Evolutionary conservation across 1,140 invertebrate genomes (phyloP).

Genomic region (Heterodera carotae): DNA sequence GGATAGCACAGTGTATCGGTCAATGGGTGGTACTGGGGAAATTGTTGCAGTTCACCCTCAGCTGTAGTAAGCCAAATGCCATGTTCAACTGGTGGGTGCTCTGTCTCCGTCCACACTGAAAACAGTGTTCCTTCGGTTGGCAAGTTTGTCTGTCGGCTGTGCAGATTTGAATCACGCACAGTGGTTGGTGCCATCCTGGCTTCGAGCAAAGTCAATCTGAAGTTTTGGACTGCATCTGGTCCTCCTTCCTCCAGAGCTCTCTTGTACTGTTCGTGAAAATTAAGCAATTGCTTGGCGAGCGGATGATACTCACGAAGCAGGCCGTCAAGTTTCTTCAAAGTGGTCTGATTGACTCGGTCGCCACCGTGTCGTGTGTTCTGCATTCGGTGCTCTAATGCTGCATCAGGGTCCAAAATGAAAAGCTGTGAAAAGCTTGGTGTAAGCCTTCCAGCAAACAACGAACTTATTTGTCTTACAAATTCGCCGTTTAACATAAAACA

Average conservation of each 20-base stretch:
- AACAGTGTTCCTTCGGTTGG: conserved; percentile 2
- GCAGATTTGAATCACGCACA: not conserved
- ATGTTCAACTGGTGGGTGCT: not conserved
- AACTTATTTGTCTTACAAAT: not conserved
- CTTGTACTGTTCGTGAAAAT: conserved; percentile 5
- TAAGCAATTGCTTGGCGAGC: not conserved
- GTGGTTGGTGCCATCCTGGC: not conserved
- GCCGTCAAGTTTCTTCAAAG: not conserved
- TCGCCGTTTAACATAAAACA: conserved; percentile 12
- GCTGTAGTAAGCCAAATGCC: conserved; percentile 7
- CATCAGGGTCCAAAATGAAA: not conserved
- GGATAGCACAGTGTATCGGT: conserved; percentile 12
- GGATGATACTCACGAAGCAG: not conserved
- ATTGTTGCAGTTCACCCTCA: not conserved
- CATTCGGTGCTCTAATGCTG: not conserved
- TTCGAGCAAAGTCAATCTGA: conserved; percentile 2
- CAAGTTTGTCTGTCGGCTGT: not conserved
- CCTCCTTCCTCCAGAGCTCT: not conserved
- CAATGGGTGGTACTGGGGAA: not conserved
- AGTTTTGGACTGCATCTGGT: not conserved
- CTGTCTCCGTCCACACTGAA: conserved; percentile 6
- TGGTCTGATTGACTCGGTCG: not conserved
- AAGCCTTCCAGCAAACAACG: not conserved
- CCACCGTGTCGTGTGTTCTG: not conserved
- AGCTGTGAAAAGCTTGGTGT: not conserved